These are phyloP conservation scores for Nyctalus aviator DNA, from an alignment of 2,797 vertebrate species.

Conservation along the genomic window DNA sequence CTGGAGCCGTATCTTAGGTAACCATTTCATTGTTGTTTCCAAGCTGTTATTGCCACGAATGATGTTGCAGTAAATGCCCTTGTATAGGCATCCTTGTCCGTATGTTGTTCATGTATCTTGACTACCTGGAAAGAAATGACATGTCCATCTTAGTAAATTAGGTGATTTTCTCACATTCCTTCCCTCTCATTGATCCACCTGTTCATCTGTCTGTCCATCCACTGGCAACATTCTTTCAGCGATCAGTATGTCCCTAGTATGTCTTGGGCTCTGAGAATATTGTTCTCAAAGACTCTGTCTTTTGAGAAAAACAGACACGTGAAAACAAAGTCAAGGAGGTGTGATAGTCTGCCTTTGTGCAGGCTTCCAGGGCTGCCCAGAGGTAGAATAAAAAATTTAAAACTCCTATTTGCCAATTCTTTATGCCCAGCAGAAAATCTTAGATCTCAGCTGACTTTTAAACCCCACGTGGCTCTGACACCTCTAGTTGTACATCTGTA, in stretches of 20 bases:
- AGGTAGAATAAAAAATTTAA: neutral
- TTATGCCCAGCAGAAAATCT: neutral
- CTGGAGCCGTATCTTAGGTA: neutral
- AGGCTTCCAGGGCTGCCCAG: neutral
- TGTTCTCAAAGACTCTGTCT: neutral
- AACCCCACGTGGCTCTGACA: neutral
- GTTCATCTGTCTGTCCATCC: neutral
- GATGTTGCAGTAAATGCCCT: neutral
- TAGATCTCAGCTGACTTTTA: conserved; percentile 34
- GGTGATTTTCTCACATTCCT: neutral
- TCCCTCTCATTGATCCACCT: neutral
- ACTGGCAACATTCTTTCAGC: neutral
- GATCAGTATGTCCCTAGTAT: neutral
- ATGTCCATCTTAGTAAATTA: neutral
- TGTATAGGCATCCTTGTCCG: neutral
- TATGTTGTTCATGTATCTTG: neutral
- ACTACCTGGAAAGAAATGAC: neutral
- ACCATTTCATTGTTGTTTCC: neutral
- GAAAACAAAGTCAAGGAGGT: neutral
- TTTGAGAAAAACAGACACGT: neutral
- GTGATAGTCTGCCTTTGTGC: neutral
- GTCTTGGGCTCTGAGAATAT: neutral
- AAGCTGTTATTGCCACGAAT: neutral
- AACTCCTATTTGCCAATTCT: neutral
- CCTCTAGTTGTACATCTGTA: conserved; percentile 42